These are phyloP conservation scores for Drosophila aff. DNA, from an alignment of 1,140 invertebrate genomes.

Conservation along the genomic window DNA sequence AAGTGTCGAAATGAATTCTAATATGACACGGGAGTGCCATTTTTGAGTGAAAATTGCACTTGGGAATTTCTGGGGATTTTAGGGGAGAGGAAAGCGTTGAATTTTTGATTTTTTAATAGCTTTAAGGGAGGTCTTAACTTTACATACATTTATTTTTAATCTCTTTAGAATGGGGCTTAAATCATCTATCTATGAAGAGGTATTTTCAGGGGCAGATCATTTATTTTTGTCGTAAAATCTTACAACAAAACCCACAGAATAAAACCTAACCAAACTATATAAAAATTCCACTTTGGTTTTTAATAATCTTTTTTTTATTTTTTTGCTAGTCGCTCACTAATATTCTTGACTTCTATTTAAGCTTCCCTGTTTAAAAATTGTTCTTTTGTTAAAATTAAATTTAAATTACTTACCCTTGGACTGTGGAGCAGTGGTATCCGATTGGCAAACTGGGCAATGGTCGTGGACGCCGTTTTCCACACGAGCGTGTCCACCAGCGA, in stretches of 20 bases:
- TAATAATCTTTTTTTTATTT: too few species aligned
- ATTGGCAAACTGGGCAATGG: slow-evolving; percentile 84
- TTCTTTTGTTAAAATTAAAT: neutral
- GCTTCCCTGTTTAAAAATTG: neutral
- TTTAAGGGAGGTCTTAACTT: neutral
- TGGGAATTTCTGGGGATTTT: neutral
- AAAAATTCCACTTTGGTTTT: neutral
- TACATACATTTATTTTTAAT: neutral
- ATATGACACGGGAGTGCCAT: slow-evolving; percentile 59
- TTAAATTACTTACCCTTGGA: slow-evolving; percentile 71
- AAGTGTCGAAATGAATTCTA: slow-evolving; percentile 76
- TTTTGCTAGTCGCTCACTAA: neutral
- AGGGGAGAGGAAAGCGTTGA: neutral
- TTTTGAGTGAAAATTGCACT: slow-evolving; percentile 24
- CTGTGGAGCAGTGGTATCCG: slow-evolving; percentile 83
- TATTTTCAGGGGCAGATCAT: too few species aligned
- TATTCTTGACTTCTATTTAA: neutral
- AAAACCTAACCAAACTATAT: too few species aligned
- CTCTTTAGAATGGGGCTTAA: too few species aligned
- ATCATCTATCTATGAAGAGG: too few species aligned
- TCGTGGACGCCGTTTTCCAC: slow-evolving; percentile 86
- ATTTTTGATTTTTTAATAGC: neutral
- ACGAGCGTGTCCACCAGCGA: slow-evolving; percentile 88
- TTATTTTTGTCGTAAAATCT: neutral
- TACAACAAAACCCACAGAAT: neutral